Conservation (phyloP, 2,888 invertebrate genomes). For the Torymus auratus region DNA sequence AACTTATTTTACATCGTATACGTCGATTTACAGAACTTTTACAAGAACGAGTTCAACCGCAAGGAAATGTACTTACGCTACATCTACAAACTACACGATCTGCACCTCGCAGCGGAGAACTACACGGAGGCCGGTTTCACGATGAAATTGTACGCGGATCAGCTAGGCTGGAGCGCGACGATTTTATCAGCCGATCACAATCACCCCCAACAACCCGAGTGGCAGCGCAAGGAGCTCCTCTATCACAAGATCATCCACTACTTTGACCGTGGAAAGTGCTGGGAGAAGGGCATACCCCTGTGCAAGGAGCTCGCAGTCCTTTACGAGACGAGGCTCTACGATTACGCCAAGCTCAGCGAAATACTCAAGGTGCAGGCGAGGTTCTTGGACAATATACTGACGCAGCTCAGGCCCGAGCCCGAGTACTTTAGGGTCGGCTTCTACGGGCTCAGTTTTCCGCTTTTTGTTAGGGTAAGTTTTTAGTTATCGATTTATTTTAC, state of each 20-base stretch:
- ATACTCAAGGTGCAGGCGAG: constrained; percentile 91
- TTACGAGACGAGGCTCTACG: constrained; percentile 91
- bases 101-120: constrained; percentile 94
- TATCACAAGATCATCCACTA: constrained; percentile 94
- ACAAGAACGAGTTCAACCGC: constrained; percentile 95
- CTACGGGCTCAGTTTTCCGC: constrained; percentile 93
- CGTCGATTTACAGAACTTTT: constrained; percentile 86
- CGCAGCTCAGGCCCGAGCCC: constrained; percentile 91
- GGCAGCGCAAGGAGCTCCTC: constrained; percentile 92
- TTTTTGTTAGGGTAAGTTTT: constrained; percentile 89
- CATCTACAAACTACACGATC: constrained; percentile 95
- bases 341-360: constrained; percentile 91
- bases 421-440: constrained; percentile 97
- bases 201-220: constrained; percentile 88
- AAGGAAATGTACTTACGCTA: constrained; percentile 97
- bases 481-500: neutral
- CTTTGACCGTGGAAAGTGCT: constrained; percentile 96
- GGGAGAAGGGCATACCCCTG: constrained; percentile 96
- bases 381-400: constrained; percentile 94
- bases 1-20: neutral
- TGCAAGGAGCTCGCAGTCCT: constrained; percentile 92
- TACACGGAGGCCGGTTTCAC: constrained; percentile 97
- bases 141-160: constrained; percentile 94
- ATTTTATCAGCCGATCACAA: constrained; percentile 82
- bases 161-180: constrained; percentile 88